These are phyloP conservation scores for Isaurus tuberculatus DNA, from an alignment of 92 coral and sea anemone genomes.

Conservation along the genomic window DNA sequence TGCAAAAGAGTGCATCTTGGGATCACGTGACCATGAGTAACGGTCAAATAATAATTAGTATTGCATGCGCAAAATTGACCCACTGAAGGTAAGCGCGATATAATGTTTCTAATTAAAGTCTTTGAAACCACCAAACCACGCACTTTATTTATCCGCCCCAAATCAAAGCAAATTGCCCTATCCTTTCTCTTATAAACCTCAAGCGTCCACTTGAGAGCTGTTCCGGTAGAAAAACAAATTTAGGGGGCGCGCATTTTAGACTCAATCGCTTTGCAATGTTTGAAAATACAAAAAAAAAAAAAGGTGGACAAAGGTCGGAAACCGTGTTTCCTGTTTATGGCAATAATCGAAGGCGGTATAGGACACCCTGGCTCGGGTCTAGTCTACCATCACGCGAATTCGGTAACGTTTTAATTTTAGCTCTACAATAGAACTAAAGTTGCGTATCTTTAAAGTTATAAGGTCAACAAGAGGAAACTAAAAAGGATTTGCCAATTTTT, in stretches of 20 bases:
- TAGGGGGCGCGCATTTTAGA: not conserved
- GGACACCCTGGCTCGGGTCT: not conserved
- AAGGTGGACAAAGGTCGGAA: slow-evolving; percentile 39
- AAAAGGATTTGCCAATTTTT: not conserved
- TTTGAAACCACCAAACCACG: slow-evolving; percentile 19
- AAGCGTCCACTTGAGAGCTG: not conserved
- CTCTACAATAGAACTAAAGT: not conserved
- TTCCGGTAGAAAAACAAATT: not conserved
- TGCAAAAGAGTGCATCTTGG: not conserved
- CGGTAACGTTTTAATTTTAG: not conserved
- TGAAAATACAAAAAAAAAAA: not conserved
- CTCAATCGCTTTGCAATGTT: not conserved
- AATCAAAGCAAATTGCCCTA: not conserved
- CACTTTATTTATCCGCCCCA: not conserved
- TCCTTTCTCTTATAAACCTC: not conserved
- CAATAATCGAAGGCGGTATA: not conserved
- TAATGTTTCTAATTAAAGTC: slow-evolving; percentile 30
- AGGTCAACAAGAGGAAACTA: not conserved
- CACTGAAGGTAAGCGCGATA: not conserved
- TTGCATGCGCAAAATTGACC: not conserved
- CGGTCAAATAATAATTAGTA: not conserved
- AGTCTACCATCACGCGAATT: slow-evolving; percentile 22
- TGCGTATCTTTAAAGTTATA: not conserved
- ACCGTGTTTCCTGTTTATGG: slow-evolving; percentile 28
- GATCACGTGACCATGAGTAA: not conserved